These are phyloP conservation scores for Drosophila mayaguana DNA, from an alignment of 2,888 invertebrate species.

Conservation along the genomic window DNA sequence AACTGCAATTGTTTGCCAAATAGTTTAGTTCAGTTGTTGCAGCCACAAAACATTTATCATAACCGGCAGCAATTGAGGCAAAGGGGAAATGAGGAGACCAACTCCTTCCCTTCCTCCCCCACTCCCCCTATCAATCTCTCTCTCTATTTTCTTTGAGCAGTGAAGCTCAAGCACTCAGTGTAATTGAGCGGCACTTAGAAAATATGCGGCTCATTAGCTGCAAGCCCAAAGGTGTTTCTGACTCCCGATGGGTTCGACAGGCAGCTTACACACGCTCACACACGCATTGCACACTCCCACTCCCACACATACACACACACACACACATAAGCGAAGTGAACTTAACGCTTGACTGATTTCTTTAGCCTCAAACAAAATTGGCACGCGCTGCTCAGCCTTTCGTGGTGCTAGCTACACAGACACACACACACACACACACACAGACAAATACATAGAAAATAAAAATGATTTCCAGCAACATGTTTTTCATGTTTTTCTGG, in stretches of 20 bases:
- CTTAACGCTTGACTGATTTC: slow-evolving; percentile 77
- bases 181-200: slow-evolving; percentile 77
- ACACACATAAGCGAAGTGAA: slow-evolving; percentile 34
- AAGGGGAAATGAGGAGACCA: not conserved
- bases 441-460: slow-evolving; percentile 19
- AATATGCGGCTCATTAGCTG: slow-evolving; percentile 79
- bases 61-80: slow-evolving; percentile 16
- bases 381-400: slow-evolving; percentile 43
- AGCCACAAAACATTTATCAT: slow-evolving; percentile 58
- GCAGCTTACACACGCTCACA: slow-evolving; percentile 25
- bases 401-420: not conserved
- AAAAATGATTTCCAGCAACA: slow-evolving; percentile 56
- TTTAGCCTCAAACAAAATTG: slow-evolving; percentile 65
- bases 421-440: not conserved
- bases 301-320: slow-evolving; percentile 18
- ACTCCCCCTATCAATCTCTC: not conserved
- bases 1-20: slow-evolving; percentile 57
- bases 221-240: slow-evolving; percentile 52
- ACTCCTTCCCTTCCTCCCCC: not conserved
- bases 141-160: slow-evolving; percentile 10
- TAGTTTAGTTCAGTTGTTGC: slow-evolving; percentile 45
- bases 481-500: slow-evolving; percentile 48
- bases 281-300: slow-evolving; percentile 7
- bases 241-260: slow-evolving; percentile 43
- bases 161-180: slow-evolving; percentile 72